Conservation (phyloP, 2,797 vertebrate genomes). For the Carduelis carduelis region DNA sequence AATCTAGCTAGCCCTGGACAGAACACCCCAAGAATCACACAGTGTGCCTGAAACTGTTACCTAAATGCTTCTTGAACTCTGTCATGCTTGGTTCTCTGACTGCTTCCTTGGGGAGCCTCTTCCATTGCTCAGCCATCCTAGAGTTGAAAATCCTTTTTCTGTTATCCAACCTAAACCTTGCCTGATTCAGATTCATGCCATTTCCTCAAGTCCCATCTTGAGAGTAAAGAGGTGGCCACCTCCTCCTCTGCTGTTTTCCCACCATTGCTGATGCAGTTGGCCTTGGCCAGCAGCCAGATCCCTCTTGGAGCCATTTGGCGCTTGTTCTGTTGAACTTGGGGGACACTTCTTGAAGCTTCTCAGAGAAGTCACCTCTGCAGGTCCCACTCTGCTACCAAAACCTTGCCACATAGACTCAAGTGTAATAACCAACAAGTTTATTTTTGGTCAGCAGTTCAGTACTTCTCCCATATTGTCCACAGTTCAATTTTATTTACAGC, state of each 20-base stretch:
- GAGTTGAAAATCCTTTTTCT: background rate
- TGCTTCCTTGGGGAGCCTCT: background rate
- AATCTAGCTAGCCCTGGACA: background rate
- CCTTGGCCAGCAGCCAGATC: background rate
- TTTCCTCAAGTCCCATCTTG: background rate
- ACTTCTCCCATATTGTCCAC: background rate
- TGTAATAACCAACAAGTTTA: background rate
- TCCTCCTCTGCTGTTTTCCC: background rate
- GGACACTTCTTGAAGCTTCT: background rate
- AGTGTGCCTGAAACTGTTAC: background rate
- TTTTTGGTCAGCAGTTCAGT: background rate
- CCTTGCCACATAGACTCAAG: background rate
- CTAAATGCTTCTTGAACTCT: background rate
- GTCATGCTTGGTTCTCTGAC: background rate
- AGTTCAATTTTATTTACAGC: background rate
- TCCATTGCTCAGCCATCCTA: background rate
- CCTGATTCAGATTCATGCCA: background rate
- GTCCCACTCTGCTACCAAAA: background rate
- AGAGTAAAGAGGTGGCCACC: background rate
- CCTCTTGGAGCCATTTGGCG: background rate
- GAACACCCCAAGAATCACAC: background rate
- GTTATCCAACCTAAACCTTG: accelerated
- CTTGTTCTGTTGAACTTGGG: background rate
- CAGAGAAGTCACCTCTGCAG: background rate
- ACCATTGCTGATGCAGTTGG: accelerated